Evolutionary conservation across 2,797 vertebrate genomes (phyloP), one percentile per base, ranked within the genome.

Genomic region (Sebastes melanostomus): DNA sequence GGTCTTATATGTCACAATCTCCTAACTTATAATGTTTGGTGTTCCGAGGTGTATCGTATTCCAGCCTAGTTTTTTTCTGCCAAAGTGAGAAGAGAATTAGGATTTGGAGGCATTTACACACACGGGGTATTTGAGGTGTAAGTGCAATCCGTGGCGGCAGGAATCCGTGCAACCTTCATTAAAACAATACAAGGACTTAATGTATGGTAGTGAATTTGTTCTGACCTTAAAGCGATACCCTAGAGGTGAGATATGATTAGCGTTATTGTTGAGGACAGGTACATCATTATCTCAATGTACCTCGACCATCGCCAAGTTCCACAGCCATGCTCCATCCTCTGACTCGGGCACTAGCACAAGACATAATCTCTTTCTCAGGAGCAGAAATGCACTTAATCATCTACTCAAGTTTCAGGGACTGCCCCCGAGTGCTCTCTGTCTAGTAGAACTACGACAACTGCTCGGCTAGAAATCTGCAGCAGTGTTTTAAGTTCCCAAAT

Each of bases 211-310:
- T 73, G 86, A 93, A 95, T 95, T 89, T 92, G 91, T 93, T 93
- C 86, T 94, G 95, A 95, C 95, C 94, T 94, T 95, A 93, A 95
- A 95, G 93, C 85, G 66, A 89, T 92, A 86, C 92, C 94, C 95
- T 89, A 83, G 89, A 96, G 95, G 95, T 95, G 94, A 95, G 92
- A 90, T 89, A 92, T 95, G 94, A 95, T 96, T 95, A 96, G 93
- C 85, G 90, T 95, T 94, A 95, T 95, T 95, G 94, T 93, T 93
- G 92, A 94, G 94, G 96, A 96, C 95, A 96, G 95, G 95, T 95
- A 95, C 94, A 95, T 96, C 95, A 95, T 96, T 96, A 96, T 94
- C 94, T 95, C 94, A 92, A 93, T 94, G 93, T 93, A 94, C 88
- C 94, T 91, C 86, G 83, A 82, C 92, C 89, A 89, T 89, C 89